phyloP scores from a whole-genome alignment of 2,113 vertebrate species.

The Nesoenas mayeri region DNA sequence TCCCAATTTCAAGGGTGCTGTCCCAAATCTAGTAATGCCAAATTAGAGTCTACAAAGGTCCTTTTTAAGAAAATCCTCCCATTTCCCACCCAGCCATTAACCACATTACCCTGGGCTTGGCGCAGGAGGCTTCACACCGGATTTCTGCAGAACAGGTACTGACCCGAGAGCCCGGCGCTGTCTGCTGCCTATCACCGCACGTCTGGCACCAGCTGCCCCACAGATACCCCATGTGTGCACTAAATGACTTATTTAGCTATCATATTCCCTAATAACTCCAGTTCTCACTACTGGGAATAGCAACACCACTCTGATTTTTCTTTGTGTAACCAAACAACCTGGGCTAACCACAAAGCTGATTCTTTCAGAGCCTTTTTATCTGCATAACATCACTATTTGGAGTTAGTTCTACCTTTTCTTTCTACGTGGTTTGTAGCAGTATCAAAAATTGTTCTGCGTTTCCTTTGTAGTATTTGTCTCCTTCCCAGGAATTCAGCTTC shows the following conservation, averaged over 20 bases:
- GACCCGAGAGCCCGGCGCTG: background rate
- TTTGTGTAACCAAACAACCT: fast-evolving
- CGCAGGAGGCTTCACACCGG: background rate
- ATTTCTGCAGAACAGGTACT: background rate
- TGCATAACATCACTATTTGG: background rate
- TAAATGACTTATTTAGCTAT: background rate
- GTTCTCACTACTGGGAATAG: background rate
- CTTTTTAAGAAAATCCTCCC: background rate
- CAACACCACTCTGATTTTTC: background rate
- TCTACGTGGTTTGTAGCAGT: background rate
- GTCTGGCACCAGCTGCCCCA: background rate
- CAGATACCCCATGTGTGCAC: background rate
- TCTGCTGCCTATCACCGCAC: background rate
- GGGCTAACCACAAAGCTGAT: background rate
- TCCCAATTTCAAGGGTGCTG: background rate
- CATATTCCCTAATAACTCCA: background rate
- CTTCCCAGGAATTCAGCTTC: background rate
- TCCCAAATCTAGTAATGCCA: background rate
- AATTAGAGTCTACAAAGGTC: background rate
- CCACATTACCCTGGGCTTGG: background rate
- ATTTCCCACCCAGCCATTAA: background rate
- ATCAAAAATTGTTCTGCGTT: background rate
- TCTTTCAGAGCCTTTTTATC: background rate
- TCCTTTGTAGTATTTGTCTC: background rate
- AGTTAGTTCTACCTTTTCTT: background rate